phyloP scores from a whole-genome alignment of 2,113 vertebrate genomes.

The Chaetodon trifascialis region DNA sequence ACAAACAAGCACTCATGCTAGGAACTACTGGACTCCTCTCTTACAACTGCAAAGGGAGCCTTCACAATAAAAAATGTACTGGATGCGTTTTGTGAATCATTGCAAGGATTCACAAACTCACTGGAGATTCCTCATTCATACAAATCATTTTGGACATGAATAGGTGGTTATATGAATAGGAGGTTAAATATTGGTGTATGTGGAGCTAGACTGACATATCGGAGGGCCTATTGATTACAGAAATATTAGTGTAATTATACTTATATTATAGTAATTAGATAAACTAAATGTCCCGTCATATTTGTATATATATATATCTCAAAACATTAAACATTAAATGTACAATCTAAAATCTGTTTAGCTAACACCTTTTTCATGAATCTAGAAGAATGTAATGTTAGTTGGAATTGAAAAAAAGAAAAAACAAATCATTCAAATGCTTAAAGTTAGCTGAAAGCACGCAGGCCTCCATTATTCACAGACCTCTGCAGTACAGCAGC shows the following conservation, averaged over 20 bases:
- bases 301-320: not conserved
- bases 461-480: too few relatives aligned
- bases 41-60: not conserved
- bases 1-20: slow-evolving; percentile 14
- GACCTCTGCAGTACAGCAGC: too few relatives aligned
- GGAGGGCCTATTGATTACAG: not conserved
- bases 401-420: not conserved
- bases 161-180: too few relatives aligned
- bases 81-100: not conserved
- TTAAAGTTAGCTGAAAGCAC: too few relatives aligned
- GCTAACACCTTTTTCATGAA: not conserved
- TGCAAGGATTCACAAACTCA: not conserved
- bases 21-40: not conserved
- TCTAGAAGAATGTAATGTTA: not conserved
- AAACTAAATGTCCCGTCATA: not conserved
- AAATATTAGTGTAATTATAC: not conserved
- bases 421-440: too few relatives aligned
- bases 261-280: too few relatives aligned
- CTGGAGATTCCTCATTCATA: not conserved
- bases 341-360: not conserved
- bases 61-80: not conserved
- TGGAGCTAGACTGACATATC: not conserved
- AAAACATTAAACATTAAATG: not conserved
- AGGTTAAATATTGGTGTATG: not conserved
- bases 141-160: not conserved